Evolutionary conservation across 1,140 invertebrate genomes (phyloP).

Genomic region (Drosophila persimilis): DNA sequence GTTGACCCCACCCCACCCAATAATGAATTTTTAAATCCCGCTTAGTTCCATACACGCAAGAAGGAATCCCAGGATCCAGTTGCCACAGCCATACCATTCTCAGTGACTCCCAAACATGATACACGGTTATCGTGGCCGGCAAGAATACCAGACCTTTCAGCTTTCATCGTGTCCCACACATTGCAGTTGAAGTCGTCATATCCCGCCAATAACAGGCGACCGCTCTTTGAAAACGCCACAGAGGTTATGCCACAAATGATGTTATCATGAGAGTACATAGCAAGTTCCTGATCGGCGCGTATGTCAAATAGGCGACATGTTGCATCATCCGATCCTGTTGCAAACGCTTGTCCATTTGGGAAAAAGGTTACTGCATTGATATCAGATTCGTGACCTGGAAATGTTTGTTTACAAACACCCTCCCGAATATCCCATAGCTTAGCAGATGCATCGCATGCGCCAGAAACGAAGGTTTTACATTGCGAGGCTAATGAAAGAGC

Average conservation of each 20-base stretch:
- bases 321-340: constrained; percentile 97
- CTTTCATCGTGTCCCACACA: constrained; percentile 98
- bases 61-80: constrained; percentile 97
- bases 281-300: constrained; percentile 92
- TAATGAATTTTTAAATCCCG: constrained; percentile 55
- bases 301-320: constrained; percentile 97
- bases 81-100: constrained; percentile 96
- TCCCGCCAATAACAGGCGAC: constrained; percentile 94
- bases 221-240: constrained; percentile 97
- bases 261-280: constrained; percentile 98
- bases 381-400: constrained; percentile 97
- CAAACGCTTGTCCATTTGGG: constrained; percentile 96
- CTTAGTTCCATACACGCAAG: constrained; percentile 96
- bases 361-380: constrained; percentile 98
- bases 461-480: constrained; percentile 96
- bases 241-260: constrained; percentile 98
- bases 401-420: constrained; percentile 96
- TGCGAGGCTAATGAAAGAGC: constrained; percentile 95
- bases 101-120: constrained; percentile 95
- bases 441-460: constrained; percentile 96
- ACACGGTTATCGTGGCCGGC: constrained; percentile 97
- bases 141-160: constrained; percentile 95
- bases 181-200: constrained; percentile 99
- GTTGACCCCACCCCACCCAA: constrained; percentile 73
- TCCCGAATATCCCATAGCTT: constrained; percentile 98